Percentiles rank a stretch among this genome's conserved stretches.
Conservation (phyloP, 2,113 vertebrate species). For the Epinephelus lanceolatus region DNA sequence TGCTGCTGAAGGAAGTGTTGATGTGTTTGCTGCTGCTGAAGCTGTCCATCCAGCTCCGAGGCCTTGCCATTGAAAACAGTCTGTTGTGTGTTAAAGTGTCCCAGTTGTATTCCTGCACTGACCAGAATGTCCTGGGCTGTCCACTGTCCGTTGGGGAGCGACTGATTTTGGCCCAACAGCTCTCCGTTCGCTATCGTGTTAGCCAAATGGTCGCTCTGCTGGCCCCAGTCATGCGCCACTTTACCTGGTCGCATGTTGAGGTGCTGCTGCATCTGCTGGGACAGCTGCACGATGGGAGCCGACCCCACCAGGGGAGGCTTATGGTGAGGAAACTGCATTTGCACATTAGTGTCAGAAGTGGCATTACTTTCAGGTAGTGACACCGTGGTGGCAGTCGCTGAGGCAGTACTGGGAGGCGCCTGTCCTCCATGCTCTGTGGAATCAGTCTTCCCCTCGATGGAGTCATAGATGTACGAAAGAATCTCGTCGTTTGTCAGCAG, state of each 20-base stretch:
- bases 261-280: conserved; percentile 83
- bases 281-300: conserved; percentile 77
- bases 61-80: conserved; percentile 60
- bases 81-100: conserved; percentile 55
- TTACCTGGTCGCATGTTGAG: conserved; percentile 59
- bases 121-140: conserved; percentile 56
- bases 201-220: conserved; percentile 36
- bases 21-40: conserved; percentile 45
- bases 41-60: conserved; percentile 36
- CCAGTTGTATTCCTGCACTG: conserved; percentile 56
- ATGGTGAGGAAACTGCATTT: conserved; percentile 65
- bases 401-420: conserved; percentile 20
- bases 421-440: conserved; percentile 28
- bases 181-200: conserved; percentile 47
- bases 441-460: conserved; percentile 64
- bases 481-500: conserved; percentile 82
- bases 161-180: conserved; percentile 42
- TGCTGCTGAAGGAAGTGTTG: conserved; percentile 69
- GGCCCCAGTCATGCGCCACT: conserved; percentile 46
- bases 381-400: background rate
- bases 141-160: conserved; percentile 67
- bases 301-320: conserved; percentile 55
- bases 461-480: conserved; percentile 81
- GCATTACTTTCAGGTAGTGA: conserved; percentile 30
- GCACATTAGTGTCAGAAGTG: conserved; percentile 43